phyloP scores from a whole-genome alignment of 2,888 invertebrate species.

The Acleris sparsana region DNA sequence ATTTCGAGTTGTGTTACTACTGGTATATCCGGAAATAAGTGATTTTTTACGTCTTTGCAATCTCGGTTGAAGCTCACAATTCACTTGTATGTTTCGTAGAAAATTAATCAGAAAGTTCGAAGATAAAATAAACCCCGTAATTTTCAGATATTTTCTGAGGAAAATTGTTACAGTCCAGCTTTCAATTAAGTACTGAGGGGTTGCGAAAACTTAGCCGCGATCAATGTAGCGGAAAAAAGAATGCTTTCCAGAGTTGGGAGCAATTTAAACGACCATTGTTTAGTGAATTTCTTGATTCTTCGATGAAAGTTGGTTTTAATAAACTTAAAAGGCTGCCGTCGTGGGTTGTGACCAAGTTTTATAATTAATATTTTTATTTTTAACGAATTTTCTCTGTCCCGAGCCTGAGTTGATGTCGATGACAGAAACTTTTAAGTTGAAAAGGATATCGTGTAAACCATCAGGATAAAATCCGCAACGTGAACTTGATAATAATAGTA shows the following conservation, averaged over 20 bases:
- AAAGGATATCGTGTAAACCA: conserved; percentile 8
- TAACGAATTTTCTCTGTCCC: too few relatives aligned
- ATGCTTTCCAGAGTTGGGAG: conserved; percentile 52
- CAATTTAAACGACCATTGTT: conserved; percentile 64
- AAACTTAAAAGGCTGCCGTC: conserved; percentile 43
- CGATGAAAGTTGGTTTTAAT: conserved; percentile 63
- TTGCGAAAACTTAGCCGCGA: conserved; percentile 46
- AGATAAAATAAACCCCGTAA: conserved; percentile 28
- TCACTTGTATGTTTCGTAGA: conserved; percentile 38
- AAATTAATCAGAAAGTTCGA: conserved; percentile 19
- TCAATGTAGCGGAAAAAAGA: conserved; percentile 53
- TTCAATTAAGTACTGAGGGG: conserved; percentile 52
- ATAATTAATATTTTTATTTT: too few relatives aligned
- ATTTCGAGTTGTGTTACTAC: too few relatives aligned
- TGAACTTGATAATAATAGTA: not conserved
- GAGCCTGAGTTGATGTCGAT: too few relatives aligned
- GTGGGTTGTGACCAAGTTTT: not conserved
- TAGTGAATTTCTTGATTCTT: conserved; percentile 70
- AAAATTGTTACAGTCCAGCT: conserved; percentile 36
- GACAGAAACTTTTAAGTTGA: not conserved
- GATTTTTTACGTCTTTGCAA: too few relatives aligned
- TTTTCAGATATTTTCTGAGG: conserved; percentile 9
- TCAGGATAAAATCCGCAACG: conserved; percentile 3
- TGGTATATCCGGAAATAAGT: too few relatives aligned
- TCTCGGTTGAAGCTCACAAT: conserved; percentile 37